Percentiles rank a stretch among this genome's conserved stretches.
Conservation (phyloP, 1,140 invertebrate species). For the Bombus confusus region DNA sequence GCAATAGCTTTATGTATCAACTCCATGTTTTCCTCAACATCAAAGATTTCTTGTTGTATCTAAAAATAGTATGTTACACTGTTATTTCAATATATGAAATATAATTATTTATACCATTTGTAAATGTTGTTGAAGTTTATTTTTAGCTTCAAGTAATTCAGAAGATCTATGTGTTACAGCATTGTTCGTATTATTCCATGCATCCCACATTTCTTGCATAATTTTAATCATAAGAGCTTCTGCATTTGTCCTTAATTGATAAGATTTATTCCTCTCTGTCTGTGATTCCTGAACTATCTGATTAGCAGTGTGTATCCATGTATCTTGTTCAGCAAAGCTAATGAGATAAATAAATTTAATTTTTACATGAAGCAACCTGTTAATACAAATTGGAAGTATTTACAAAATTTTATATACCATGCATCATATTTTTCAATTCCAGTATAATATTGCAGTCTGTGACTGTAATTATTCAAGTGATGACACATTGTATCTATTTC, state of each 20-base stretch:
- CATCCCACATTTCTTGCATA: conserved; percentile 94
- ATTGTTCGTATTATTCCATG: conserved; percentile 94
- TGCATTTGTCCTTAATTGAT: conserved; percentile 89
- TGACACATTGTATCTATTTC: conserved; percentile 94
- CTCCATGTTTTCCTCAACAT: conserved; percentile 85
- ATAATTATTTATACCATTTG: conserved; percentile 79
- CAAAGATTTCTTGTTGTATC: conserved; percentile 87
- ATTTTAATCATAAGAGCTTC: conserved; percentile 92
- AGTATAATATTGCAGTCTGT: conserved; percentile 94
- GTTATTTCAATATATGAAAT: not conserved
- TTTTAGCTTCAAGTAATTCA: conserved; percentile 92
- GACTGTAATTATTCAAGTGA: conserved; percentile 92
- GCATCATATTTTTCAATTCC: conserved; percentile 96
- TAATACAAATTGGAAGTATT: not conserved
- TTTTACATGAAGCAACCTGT: not conserved
- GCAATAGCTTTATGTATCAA: conserved; percentile 85
- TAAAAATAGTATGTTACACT: conserved; percentile 64
- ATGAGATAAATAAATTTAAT: conserved; percentile 20
- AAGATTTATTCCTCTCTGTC: conserved; percentile 90
- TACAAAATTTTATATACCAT: conserved; percentile 83
- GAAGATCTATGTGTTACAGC: conserved; percentile 89
- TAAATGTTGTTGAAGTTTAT: conserved; percentile 90
- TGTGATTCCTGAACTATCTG: conserved; percentile 92
- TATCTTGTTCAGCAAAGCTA: conserved; percentile 89
- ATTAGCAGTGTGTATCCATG: conserved; percentile 94